phyloP scores from a whole-genome alignment of 2,113 vertebrate species.

The Melanostigma gelatinosum region DNA sequence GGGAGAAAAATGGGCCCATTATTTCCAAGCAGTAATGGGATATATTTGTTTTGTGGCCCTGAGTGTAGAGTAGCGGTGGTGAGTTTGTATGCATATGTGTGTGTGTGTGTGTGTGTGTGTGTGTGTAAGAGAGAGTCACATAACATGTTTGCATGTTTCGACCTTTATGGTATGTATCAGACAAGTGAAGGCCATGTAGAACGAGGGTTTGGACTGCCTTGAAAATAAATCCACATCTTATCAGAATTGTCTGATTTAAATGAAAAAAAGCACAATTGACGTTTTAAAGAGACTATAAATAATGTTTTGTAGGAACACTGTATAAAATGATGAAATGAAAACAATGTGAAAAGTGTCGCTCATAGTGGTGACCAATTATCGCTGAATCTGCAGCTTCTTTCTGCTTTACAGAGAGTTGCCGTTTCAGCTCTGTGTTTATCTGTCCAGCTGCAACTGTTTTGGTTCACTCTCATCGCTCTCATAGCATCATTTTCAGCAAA shows the following conservation, averaged over 20 bases:
- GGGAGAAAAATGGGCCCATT: constrained; percentile 77
- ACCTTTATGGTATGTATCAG: neutral
- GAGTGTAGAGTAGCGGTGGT: constrained; percentile 33
- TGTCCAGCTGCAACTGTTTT: neutral
- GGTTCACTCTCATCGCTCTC: neutral
- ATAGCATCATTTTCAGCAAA: neutral
- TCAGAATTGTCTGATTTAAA: neutral
- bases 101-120: constrained; percentile 6
- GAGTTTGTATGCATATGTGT: constrained; percentile 33
- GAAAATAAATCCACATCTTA: neutral
- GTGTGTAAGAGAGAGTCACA: neutral
- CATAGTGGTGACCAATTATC: neutral
- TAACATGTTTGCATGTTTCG: constrained; percentile 29
- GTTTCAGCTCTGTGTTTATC: neutral
- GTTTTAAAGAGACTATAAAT: neutral
- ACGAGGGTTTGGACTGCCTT: neutral
- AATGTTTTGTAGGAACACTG: neutral
- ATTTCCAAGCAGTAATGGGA: constrained; percentile 70
- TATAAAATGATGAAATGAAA: neutral
- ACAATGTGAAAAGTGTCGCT: neutral
- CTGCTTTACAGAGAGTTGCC: neutral
- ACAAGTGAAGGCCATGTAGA: constrained; percentile 9
- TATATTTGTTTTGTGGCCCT: constrained; percentile 73
- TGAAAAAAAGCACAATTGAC: neutral
- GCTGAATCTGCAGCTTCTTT: neutral